Evolutionary conservation across 2,888 invertebrate genomes (phyloP), one percentile per base, ranked within the genome.

Genomic region (Cremastobaeus sp.): DNA sequence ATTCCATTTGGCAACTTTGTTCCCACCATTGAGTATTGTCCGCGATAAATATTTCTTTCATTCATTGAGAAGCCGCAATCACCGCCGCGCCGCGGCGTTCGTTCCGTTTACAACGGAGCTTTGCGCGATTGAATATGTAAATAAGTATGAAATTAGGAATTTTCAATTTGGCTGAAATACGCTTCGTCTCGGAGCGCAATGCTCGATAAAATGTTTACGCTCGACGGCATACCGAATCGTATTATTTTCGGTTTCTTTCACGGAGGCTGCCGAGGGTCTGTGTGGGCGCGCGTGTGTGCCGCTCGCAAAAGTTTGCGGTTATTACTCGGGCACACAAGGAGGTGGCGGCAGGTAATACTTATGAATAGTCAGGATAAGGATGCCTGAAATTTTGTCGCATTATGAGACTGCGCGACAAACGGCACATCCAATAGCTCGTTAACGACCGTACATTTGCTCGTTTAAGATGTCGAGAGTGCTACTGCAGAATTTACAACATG

Each of bases 401-500:
- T 78, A 78, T 78, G 76, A 78, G 72, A 57, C 68, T 65, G 25
- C 66, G 47, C 76, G 76, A 78, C 78, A 79, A 78, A 79, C 77
- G 75, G 70, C 59, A 68, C 64, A 70, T 69, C 74, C 76, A 79
- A 78, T 76, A 72, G 77, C 76, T 76, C 76, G 77, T 79, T 79
- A 78, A 79, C 77, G 77, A 64, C 74, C 64, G 74, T 74, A 75
- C 77, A 77, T 77, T 76, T 72, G 73, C 76, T 74, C 71, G 76
- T 76, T 76, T 75, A 78, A 78, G 77, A 76, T 71, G 72, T 75
- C 73, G 60, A 70, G 70, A 71, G 62, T 74, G 70, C 70, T 70
- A 70, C 65, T 70, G 57, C 62, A 62, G 68, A 75, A 71, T 75
- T 75, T 68, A 71, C 75, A 75, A 71, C 75, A 70, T 57, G 75